Base-by-base conservation (phyloP, 2,113 vertebrate species). In the Antechinus flavipes region DNA sequence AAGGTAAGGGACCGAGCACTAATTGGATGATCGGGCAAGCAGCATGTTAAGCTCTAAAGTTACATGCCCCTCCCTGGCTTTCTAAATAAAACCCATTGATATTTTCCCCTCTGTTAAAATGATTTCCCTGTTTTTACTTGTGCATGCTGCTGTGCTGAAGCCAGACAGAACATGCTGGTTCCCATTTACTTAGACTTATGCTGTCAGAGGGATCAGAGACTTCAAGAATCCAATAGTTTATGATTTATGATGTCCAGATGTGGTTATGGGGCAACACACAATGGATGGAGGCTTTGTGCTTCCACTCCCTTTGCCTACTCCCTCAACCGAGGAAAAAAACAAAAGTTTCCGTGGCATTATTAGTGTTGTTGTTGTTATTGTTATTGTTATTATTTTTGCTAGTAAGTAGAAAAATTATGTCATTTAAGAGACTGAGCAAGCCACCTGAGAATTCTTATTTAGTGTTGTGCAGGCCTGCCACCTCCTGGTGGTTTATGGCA, bases 381-480 rank as follows among this genome's bases (percentile, higher is more conserved):
- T 10, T 52, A 1, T 52, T 52, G 10, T 52, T 52, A 52, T 52
- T 52, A 52, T 42, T 94, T 93, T 84, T 95, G 95, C 16, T 89
- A 94, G 22, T 90, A 95, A 97, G 55, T 93, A 94, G 93, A 96
- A 95, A 84, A 95, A 95, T 90, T 90, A 95, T 27, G 68, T 76
- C 92, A 96, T 97, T 68, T 97, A 96, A 90, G 91, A 91, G 95
- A 91, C 42, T 52, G 68, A 94, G 94, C 23, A n/a, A 76, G 42
- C 53, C 94, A 91, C 94, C 84, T 22, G 90, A 2, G n/a, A 23
- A 97, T 94, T 92, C 95, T 94, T 47, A 92, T 10, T 46, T 96
- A 98, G 58, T 42, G 68, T 97, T 98, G 95, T 98, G 97, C 98
- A 98, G 91, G 95, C 95, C 97, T 98, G 98, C 99, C 99, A 98